Base-by-base conservation (phyloP, 1,140 invertebrate species). In the Paralvinella palmiformis region DNA sequence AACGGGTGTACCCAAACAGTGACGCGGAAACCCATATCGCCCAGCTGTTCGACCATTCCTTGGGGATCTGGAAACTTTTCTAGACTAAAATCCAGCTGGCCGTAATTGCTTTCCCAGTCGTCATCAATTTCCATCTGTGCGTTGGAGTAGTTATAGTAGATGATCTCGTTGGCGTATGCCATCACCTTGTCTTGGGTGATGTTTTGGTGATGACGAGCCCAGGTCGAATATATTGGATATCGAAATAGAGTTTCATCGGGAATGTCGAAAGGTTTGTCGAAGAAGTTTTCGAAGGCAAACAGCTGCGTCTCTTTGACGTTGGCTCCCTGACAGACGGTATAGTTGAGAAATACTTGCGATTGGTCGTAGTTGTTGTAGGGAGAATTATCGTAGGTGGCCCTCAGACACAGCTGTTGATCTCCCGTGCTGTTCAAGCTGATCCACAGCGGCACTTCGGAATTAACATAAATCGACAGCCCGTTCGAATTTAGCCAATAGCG, bases 1-100 rank as follows among this genome's bases (percentile, higher is more conserved):
- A 94, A 94, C 0, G 91, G 92, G 84, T 94, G 91, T 33, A 90
- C 85, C 92, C 92, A 95, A 0, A 94, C 74, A 0, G 91, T 90
- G 0, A 89, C 86, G 1, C 87, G 82, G 68, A 88, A 90, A 0
- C 86, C 87, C 17, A 36, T 29, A 0, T 71, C 69, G 68, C 90
- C 88, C 0, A 91, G 67, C 24, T 85, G 72, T 1, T 79, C 67
- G 1, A 80, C 66, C 71, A 80, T 66, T 20, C 24, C 85, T 0
- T 85, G 87, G 7, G 89, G 83, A 65, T 90, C 79, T 0, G 87
- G 85, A 75, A 94, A 93, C 73, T 88, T 90, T 0, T 73, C 78
- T 3, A 76, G 75, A 68, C 90, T 83, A 65, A 91, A 89, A 15
- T 79, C 81, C 6, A 89, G 79, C 7, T 89, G 88, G 2, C 91